Evolutionary conservation across 92 coral and sea anemone species (phyloP), one percentile per base, ranked within the genome.

Genomic region (Zoanthus sociatus): DNA sequence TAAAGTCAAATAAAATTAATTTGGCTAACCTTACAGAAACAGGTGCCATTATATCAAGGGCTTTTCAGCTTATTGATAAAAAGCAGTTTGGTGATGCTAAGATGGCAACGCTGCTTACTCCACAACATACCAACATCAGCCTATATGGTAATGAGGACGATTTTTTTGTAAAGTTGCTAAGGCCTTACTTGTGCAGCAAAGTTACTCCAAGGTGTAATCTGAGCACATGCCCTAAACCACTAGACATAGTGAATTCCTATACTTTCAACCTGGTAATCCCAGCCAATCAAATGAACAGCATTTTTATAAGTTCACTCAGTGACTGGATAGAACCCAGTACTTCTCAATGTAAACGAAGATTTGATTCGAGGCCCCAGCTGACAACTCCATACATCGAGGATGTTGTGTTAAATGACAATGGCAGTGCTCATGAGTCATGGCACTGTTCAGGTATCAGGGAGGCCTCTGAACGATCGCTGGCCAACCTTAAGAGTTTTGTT

Each of bases 41-140:
- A 18, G 94, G 91, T 79, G 71, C 69, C 6, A 77, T 89, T 30
- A 88, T 88, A 26, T 70, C 83, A 88, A 91, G 70, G 14, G 86
- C 89, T 32, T 71, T 91, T 66, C 74, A 74, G 84, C 78, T 91
- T 15, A 69, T 91, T 78, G 91, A 88, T 1, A 6, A 14, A 7
- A 76, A 84, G 42, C 87, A 84, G 77, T 88, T 77, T 84, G 91
- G 86, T 81, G 91, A 88, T 84, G 91, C 94, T 17, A 91, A 91
- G 82, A 78, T 88, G 1, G 53, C 73, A 71, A 55, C 86, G 78
- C 73, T 91, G 56, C 73, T 75, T 17, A 64, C 78, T 46, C 88
- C 83, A 86, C 88, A 82, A 73, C 87, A 20, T 88, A 33, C 78
- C 83, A 75, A 74, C 51, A 81, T 21, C 46, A 76, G 76, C 21